A percentile compares a stretch with the other conserved stretches of the same genome.
These are phyloP conservation scores for Anas platyrhynchos DNA, from an alignment of 2,113 vertebrate species.

Conservation along the genomic window DNA sequence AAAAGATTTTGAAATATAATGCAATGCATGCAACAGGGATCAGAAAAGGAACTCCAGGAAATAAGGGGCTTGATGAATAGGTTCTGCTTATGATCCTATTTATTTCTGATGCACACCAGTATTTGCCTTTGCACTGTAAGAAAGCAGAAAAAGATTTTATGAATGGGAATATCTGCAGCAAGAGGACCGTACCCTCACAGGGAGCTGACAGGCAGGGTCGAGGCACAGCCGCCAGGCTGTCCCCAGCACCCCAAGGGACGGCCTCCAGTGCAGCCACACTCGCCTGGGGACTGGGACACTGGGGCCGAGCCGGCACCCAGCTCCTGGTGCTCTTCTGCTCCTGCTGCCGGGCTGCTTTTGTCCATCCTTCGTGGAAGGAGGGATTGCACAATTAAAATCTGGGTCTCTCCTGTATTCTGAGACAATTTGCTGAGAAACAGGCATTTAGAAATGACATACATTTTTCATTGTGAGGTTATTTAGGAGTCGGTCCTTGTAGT, in stretches of 20 bases:
- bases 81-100: constrained; percentile 51
- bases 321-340: background rate
- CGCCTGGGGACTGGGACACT: background rate
- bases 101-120: constrained; percentile 72
- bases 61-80: constrained; percentile 64
- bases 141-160: constrained; percentile 56
- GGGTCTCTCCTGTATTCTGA: background rate
- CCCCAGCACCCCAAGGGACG: constrained; percentile 10
- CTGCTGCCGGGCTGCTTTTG: background rate
- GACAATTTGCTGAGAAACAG: background rate
- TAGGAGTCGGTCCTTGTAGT: background rate
- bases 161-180: constrained; percentile 60
- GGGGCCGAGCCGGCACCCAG: background rate
- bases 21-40: constrained; percentile 62
- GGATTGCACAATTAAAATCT: background rate
- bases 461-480: background rate
- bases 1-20: constrained; percentile 65
- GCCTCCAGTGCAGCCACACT: background rate
- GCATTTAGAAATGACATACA: background rate
- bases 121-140: constrained; percentile 57
- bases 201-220: constrained; percentile 55
- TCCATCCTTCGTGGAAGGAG: fast-evolving
- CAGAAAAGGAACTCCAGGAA: constrained; percentile 72
- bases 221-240: constrained; percentile 52
- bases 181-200: background rate